Evolutionary conservation across 1,140 invertebrate species (phyloP).

Genomic region (Bombus sibiricus): DNA sequence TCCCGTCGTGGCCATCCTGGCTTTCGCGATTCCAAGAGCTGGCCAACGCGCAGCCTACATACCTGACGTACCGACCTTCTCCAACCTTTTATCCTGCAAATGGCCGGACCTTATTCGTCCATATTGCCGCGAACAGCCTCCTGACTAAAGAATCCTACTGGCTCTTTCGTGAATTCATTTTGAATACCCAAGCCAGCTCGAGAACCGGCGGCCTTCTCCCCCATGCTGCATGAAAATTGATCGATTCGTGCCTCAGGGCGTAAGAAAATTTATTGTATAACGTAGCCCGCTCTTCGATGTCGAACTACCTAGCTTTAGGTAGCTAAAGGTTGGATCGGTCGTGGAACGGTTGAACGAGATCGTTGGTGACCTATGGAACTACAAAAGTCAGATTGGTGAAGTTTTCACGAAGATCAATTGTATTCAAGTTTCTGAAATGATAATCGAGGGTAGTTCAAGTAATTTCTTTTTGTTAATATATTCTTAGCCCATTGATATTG

Average conservation of each 20-base stretch:
- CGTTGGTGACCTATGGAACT: background rate
- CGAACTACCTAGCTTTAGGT: no score
- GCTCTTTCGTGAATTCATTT: slow-evolving; percentile 64
- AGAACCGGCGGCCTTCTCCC: background rate
- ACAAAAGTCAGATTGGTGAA: background rate
- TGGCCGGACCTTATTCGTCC: slow-evolving; percentile 56
- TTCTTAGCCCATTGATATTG: no score
- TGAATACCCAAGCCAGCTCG: background rate
- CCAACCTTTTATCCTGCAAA: slow-evolving; percentile 64
- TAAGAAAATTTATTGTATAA: slow-evolving; percentile 41
- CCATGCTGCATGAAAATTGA: slow-evolving; percentile 54
- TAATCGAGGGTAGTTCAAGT: no score
- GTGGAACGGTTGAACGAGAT: no score
- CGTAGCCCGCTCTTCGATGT: background rate
- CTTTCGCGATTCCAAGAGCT: slow-evolving; percentile 27
- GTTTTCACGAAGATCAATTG: no score
- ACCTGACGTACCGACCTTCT: slow-evolving; percentile 49
- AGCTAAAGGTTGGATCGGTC: no score
- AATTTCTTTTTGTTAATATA: no score
- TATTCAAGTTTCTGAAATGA: no score
- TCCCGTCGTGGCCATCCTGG: background rate
- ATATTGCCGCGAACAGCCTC: slow-evolving; percentile 54
- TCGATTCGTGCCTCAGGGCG: slow-evolving; percentile 22
- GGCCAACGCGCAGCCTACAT: slow-evolving; percentile 51
- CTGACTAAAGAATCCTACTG: slow-evolving; percentile 48